phyloP scores from a whole-genome alignment of 2,888 invertebrate species.

The Aspidiotus rigidus region DNA sequence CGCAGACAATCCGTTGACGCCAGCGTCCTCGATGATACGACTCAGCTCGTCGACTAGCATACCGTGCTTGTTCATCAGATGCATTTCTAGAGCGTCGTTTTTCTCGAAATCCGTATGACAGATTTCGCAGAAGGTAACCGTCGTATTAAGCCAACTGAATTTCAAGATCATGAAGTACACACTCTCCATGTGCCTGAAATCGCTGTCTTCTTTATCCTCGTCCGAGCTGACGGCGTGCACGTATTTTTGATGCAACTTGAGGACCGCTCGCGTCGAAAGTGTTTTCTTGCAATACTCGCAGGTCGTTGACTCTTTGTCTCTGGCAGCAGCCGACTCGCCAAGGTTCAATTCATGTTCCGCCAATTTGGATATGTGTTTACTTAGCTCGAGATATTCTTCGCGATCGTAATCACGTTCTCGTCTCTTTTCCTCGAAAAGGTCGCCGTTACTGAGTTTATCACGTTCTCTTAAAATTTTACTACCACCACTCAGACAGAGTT shows the following conservation, averaged over 20 bases:
- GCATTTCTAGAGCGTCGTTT: slow-evolving; percentile 27
- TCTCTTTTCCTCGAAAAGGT: background rate
- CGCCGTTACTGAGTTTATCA: slow-evolving; percentile 3
- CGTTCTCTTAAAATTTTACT: background rate
- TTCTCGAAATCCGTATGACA: slow-evolving; percentile 21
- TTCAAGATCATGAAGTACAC: slow-evolving; percentile 24
- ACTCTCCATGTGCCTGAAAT: slow-evolving; percentile 24
- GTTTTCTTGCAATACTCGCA: slow-evolving; percentile 14
- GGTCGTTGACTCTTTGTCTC: background rate
- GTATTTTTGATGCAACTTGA: slow-evolving; percentile 24
- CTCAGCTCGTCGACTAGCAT: slow-evolving; percentile 34
- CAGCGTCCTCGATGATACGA: slow-evolving; percentile 24
- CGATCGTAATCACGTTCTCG: background rate
- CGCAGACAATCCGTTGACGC: slow-evolving; percentile 28
- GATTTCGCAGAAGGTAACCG: slow-evolving; percentile 16
- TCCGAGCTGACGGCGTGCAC: slow-evolving; percentile 16
- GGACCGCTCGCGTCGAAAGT: slow-evolving; percentile 3
- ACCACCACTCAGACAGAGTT: slow-evolving; percentile 19
- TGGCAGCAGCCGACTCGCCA: background rate
- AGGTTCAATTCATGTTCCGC: background rate
- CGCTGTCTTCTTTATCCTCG: slow-evolving; percentile 9
- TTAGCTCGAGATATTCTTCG: background rate
- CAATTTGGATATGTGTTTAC: slow-evolving; percentile 11
- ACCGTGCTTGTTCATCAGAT: slow-evolving; percentile 37
- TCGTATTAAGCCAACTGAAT: slow-evolving; percentile 26